Conservation (phyloP, 2,113 vertebrate species). For the Felis catus region DNA sequence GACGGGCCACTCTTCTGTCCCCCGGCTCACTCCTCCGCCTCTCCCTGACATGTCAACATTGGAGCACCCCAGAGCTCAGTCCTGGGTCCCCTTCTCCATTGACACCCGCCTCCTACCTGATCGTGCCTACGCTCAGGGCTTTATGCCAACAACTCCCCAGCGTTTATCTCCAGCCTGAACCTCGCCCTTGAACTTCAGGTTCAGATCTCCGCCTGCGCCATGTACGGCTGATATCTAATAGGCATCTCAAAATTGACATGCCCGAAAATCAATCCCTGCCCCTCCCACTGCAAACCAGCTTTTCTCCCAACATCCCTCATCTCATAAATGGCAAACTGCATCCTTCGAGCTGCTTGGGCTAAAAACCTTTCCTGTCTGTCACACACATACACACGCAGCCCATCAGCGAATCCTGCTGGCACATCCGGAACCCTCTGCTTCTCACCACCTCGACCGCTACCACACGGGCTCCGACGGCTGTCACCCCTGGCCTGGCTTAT, state of each 20-base stretch:
- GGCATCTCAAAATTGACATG: neutral
- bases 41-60: neutral
- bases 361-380: neutral
- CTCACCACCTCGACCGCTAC: no score
- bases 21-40: no score
- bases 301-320: neutral
- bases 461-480: accelerated
- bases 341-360: neutral
- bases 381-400: neutral
- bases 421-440: no score
- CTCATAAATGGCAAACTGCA: neutral
- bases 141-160: neutral
- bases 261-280: neutral
- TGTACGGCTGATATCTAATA: neutral
- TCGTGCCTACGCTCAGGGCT: neutral
- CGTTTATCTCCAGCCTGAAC: neutral
- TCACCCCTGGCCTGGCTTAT: neutral
- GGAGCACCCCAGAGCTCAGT: neutral
- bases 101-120: neutral
- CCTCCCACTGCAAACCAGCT: neutral
- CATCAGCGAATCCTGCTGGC: neutral
- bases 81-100: neutral
- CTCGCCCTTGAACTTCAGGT: neutral
- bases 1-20: neutral
- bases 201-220: neutral